Evolutionary conservation across 2,888 invertebrate species (phyloP).

Genomic region (Morpho achilles): DNA sequence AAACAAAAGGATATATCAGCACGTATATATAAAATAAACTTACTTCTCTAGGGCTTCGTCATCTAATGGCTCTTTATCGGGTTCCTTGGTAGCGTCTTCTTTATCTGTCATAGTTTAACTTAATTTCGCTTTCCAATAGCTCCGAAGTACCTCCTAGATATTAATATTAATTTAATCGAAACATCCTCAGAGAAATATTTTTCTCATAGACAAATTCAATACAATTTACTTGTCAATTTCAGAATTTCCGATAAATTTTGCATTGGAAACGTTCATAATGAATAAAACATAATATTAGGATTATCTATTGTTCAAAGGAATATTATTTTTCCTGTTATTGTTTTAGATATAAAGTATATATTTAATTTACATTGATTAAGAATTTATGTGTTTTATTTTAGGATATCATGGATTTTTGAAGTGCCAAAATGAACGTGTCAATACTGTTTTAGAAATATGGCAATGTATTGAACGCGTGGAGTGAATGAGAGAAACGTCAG

Average conservation of each 20-base stretch:
- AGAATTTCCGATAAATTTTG: slow-evolving; percentile 7
- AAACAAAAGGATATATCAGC: too few relatives aligned
- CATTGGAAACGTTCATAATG: slow-evolving; percentile 5
- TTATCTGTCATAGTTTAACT: slow-evolving; percentile 72
- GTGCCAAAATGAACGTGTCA: slow-evolving; percentile 13
- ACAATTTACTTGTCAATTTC: slow-evolving; percentile 18
- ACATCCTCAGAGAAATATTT: slow-evolving; percentile 39
- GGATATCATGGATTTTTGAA: background rate
- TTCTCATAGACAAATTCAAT: slow-evolving; percentile 23
- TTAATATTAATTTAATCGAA: slow-evolving; percentile 25
- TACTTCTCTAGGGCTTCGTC: slow-evolving; percentile 74
- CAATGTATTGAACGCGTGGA: slow-evolving; percentile 67
- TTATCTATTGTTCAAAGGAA: too few relatives aligned
- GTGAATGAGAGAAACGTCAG: slow-evolving; percentile 78
- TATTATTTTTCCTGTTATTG: too few relatives aligned
- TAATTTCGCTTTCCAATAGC: slow-evolving; percentile 28
- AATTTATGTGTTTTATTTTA: too few relatives aligned
- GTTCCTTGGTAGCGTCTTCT: slow-evolving; percentile 63
- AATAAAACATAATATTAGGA: too few relatives aligned
- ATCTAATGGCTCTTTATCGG: slow-evolving; percentile 64
- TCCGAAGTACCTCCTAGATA: slow-evolving; percentile 26
- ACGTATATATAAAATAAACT: slow-evolving; percentile 27
- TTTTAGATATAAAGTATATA: too few relatives aligned
- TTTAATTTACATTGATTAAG: too few relatives aligned
- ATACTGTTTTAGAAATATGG: slow-evolving; percentile 21